Base-by-base conservation (phyloP, 2,113 vertebrate genomes). In the Mystacornis crossleyi region DNA sequence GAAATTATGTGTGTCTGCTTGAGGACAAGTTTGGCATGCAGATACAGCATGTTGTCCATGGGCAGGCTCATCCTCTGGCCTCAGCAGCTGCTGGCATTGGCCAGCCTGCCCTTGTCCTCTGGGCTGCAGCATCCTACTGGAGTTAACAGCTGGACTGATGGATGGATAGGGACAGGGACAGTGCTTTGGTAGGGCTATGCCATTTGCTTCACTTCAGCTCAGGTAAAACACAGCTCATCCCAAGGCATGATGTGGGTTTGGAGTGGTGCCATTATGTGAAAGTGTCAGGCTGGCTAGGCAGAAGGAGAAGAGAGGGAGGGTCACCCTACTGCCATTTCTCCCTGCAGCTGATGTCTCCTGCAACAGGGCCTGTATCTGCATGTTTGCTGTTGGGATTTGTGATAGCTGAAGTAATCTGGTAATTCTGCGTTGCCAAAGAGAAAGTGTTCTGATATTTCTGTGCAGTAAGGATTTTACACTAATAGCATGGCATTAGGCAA, bases 11-110 rank as follows among this genome's bases (percentile, higher is more conserved):
- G 4, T 40, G 21, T 31, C 21, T 48, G 33, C 14, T 7, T 2
- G 2, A 42, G 40, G 23, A 14, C 28, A 12, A 29, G 18, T 53
- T 45, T 2, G 2, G 18, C n/a, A 9, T 13, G 31, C 24, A 57
- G 42, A 28, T 15, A 1, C 1, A 62, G 20, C 0, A 0, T 26
- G 16, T 2, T 43, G 26, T 58, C 53, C 31, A 4, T 3, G 6
- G 40, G 20, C 51, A 66, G 36, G n/a, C 20, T 53, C n/a, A 26
- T 34, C 20, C 42, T 60, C 12, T 23, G 21, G 33, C 34, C 38
- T 60, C 34, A 36, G 53, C 12, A 72, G 38, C 34, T 75, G 24
- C 48, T 51, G 54, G 6, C 9, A 9, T 6, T 50, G 15, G 28
- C 42, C 58, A 83, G 25, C 14, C 47, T 43, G 61, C 9, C 29